Percentiles rank a stretch among this genome's conserved stretches.
Conservation (phyloP, 1,140 invertebrate species). For the Saxidomus purpurata region DNA sequence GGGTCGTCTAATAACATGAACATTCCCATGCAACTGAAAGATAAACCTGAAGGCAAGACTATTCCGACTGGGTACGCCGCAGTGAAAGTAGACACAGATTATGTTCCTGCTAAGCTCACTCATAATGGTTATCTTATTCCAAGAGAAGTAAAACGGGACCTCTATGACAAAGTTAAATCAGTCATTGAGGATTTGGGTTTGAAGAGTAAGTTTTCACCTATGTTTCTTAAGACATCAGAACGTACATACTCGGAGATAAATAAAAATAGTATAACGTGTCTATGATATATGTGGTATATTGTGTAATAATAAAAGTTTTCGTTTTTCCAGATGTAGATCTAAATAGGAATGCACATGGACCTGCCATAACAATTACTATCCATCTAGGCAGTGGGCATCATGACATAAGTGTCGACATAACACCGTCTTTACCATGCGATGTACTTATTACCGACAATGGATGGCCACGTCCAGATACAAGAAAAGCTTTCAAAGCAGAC, state of each 20-base stretch:
- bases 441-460: neutral
- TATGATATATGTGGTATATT: no score
- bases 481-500: neutral
- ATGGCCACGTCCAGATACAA: constrained; percentile 17
- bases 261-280: no score
- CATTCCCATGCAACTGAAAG: neutral
- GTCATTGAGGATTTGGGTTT: neutral
- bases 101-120: neutral
- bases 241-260: neutral
- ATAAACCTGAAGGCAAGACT: neutral
- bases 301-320: no score
- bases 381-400: neutral
- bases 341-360: constrained; percentile 4
- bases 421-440: neutral
- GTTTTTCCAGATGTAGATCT: constrained; percentile 14
- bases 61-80: constrained; percentile 3
- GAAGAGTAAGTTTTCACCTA: neutral
- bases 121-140: neutral
- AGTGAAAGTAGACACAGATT: neutral
- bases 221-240: neutral
- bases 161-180: neutral
- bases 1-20: constrained; percentile 7
- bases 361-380: constrained; percentile 6
- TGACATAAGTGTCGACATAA: constrained; percentile 20
- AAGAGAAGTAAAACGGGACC: constrained; percentile 14